These are phyloP conservation scores for Thyatira batis DNA, from an alignment of 2,888 invertebrate species.

Conservation along the genomic window DNA sequence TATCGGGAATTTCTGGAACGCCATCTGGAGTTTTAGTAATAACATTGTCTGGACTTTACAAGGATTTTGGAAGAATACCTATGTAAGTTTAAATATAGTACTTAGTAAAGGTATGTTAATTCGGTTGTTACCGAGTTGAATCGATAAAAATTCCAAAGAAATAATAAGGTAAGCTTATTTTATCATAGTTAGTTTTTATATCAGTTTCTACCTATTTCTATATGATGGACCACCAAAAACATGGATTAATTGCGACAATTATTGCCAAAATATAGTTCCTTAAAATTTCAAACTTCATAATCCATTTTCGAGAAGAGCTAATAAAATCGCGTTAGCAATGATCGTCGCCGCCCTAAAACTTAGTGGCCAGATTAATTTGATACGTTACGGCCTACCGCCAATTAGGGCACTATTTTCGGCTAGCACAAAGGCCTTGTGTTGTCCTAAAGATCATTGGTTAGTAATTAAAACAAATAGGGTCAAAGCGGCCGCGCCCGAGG, in stretches of 20 bases:
- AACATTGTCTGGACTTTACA: conserved; percentile 35
- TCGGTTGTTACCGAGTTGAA: conserved; percentile 17
- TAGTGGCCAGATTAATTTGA: conserved; percentile 43
- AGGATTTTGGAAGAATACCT: conserved; percentile 39
- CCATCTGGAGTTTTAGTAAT: conserved; percentile 39
- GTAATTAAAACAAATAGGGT: conserved; percentile 83
- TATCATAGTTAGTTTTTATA: conserved; percentile 3
- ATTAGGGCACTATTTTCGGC: conserved; percentile 73
- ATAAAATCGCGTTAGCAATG: not conserved
- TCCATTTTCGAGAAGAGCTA: conserved; percentile 13
- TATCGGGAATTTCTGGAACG: conserved; percentile 52
- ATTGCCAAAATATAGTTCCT: too few relatives aligned
- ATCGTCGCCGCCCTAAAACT: conserved; percentile 29
- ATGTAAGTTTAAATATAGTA: conserved; percentile 50
- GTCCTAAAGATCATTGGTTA: conserved; percentile 74
- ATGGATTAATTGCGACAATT: too few relatives aligned
- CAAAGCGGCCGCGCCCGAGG: conserved; percentile 74
- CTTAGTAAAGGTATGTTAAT: conserved; percentile 53
- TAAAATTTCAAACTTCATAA: not conserved
- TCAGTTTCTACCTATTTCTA: conserved; percentile 1
- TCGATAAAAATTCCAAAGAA: conserved; percentile 45
- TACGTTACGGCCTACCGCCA: conserved; percentile 63
- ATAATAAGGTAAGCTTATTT: conserved; percentile 13
- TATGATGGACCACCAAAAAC: too few relatives aligned
- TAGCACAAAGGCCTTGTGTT: conserved; percentile 68